Evolutionary conservation across 2,113 vertebrate genomes (phyloP).

Genomic region (Malurus alboscapulatus): DNA sequence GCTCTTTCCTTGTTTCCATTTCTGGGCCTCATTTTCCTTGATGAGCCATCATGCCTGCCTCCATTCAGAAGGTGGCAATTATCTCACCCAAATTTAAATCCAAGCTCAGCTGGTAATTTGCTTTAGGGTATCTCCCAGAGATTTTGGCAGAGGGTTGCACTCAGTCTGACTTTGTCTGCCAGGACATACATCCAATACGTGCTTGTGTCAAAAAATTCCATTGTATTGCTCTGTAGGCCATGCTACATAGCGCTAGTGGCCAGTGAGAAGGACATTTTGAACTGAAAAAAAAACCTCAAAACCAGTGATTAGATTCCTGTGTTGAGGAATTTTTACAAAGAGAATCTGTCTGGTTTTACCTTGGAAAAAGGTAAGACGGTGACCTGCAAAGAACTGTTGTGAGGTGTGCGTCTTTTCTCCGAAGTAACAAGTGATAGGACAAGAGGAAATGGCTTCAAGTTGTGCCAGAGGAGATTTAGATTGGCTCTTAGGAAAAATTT

Average conservation of each 20-base stretch:
- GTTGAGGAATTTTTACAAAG: neutral
- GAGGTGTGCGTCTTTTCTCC: neutral
- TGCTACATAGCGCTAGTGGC: too few relatives aligned
- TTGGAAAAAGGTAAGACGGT: neutral
- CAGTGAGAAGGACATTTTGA: neutral
- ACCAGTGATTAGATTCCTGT: neutral
- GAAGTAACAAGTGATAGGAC: neutral
- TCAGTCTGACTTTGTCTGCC: neutral
- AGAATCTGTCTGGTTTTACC: neutral
- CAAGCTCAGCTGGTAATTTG: neutral
- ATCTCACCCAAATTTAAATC: neutral
- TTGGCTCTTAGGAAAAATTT: neutral
- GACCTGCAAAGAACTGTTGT: neutral
- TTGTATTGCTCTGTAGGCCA: neutral
- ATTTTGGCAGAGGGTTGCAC: neutral
- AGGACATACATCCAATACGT: neutral
- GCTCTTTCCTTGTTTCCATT: rapidly evolving
- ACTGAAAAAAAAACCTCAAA: neutral
- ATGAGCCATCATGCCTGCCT: rapidly evolving
- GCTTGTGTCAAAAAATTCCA: neutral
- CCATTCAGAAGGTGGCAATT: neutral
- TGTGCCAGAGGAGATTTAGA: neutral
- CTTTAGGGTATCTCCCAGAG: neutral
- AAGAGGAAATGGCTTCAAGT: neutral
- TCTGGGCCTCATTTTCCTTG: neutral